phyloP scores from a whole-genome alignment of 1,140 invertebrate species.

The Latrodectus geometricus region DNA sequence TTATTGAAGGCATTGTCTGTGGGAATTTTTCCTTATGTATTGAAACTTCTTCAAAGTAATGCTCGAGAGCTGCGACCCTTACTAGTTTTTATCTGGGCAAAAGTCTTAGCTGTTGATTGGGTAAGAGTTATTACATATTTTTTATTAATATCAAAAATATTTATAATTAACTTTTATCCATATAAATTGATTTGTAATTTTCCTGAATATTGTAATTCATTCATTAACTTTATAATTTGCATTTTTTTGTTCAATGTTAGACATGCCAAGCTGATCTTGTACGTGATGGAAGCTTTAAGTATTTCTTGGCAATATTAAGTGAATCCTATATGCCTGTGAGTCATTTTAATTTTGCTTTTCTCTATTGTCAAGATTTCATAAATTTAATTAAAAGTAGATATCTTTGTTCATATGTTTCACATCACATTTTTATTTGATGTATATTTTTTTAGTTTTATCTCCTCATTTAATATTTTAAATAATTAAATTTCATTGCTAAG shows the following conservation, averaged over 20 bases:
- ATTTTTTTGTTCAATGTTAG: constrained; percentile 72
- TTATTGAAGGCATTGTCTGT: constrained; percentile 84
- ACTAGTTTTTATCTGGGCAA: constrained; percentile 98
- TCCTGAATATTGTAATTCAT: too few species aligned
- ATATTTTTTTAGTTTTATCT: background rate
- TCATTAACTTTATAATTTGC: background rate
- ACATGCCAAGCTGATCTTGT: constrained; percentile 95
- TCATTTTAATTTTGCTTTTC: constrained; percentile 60
- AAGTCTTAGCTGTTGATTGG: constrained; percentile 96
- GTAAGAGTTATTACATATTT: constrained; percentile 73
- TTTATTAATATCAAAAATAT: background rate
- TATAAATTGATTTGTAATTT: background rate
- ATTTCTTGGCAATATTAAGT: constrained; percentile 90
- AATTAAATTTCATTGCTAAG: too few species aligned
- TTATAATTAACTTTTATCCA: background rate
- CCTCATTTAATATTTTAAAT: too few species aligned
- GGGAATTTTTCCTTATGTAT: constrained; percentile 98
- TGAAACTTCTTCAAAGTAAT: constrained; percentile 94
- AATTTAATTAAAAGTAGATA: background rate
- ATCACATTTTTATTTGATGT: background rate
- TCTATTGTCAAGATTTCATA: background rate
- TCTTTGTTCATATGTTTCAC: background rate
- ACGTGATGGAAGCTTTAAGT: constrained; percentile 94
- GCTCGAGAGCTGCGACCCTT: constrained; percentile 90
- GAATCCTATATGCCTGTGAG: constrained; percentile 85